These are phyloP conservation scores for Hyposoter dolosus DNA, from an alignment of 2,888 invertebrate genomes.

Conservation along the genomic window DNA sequence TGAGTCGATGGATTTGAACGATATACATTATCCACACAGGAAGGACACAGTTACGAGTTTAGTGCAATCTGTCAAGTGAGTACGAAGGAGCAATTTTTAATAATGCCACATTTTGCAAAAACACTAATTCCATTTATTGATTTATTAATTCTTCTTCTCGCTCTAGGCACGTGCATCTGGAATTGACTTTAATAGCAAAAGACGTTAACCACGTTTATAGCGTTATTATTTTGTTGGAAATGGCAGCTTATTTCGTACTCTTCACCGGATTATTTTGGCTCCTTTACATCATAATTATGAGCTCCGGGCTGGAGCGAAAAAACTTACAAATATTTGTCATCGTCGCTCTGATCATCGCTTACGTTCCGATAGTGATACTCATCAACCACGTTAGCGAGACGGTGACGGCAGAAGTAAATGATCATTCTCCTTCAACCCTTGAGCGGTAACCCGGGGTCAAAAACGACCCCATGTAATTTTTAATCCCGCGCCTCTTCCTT, in stretches of 20 bases:
- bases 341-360: not conserved
- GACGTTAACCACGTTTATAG: conserved; percentile 31
- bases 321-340: not conserved
- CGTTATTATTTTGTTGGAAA: conserved; percentile 47
- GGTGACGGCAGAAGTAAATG: conserved; percentile 44
- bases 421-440: not conserved
- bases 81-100: not conserved
- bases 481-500: too few species aligned
- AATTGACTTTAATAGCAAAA: conserved; percentile 40
- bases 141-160: not conserved
- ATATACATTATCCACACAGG: not conserved
- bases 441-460: too few species aligned
- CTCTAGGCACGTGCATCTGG: conserved; percentile 63
- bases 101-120: not conserved
- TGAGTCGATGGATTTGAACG: not conserved
- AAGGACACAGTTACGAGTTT: not conserved
- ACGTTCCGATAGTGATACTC: not conserved
- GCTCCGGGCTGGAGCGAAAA: not conserved
- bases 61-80: conserved; percentile 8
- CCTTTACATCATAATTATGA: conserved; percentile 13
- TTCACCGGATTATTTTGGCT: conserved; percentile 49
- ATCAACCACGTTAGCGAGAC: conserved; percentile 44
- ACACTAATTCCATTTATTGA: not conserved
- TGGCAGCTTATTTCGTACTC: conserved; percentile 50
- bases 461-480: too few species aligned